These are phyloP conservation scores for Ploceus nigricollis DNA, from an alignment of 2,113 vertebrate species.

Conservation along the genomic window DNA sequence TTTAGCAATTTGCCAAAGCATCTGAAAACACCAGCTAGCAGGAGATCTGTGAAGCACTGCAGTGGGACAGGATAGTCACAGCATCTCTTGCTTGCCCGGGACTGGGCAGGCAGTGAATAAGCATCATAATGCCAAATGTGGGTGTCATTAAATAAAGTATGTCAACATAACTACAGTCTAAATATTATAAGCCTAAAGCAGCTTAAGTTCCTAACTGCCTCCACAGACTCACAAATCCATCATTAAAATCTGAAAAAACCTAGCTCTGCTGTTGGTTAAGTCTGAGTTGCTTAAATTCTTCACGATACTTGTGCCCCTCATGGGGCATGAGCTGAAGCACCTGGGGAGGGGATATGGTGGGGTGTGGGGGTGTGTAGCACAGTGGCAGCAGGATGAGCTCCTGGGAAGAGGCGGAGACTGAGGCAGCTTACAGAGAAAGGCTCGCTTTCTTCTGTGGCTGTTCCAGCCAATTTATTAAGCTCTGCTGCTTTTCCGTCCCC, in stretches of 20 bases:
- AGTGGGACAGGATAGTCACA: not conserved
- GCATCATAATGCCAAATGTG: not conserved
- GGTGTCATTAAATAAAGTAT: not conserved
- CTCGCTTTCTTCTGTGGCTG: not conserved
- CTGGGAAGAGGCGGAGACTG: not conserved
- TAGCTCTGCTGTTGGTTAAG: not conserved
- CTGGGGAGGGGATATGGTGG: rapidly evolving
- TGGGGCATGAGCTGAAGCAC: not conserved
- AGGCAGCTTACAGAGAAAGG: rapidly evolving
- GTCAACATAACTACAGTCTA: not conserved
- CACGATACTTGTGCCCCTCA: not conserved
- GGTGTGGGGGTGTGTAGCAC: not conserved
- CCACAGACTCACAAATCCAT: not conserved
- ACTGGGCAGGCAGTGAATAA: not conserved
- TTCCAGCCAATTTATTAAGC: not conserved
- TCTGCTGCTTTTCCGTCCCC: not conserved
- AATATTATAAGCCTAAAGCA: not conserved
- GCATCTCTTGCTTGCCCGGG: not conserved
- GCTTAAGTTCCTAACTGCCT: not conserved
- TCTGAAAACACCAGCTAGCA: not conserved
- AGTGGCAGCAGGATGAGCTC: not conserved
- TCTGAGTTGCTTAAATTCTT: not conserved
- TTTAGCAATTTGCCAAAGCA: not conserved
- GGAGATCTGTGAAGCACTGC: not conserved
- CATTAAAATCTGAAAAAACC: not conserved